Evolutionary conservation across 2,888 invertebrate genomes (phyloP), one percentile per base, ranked within the genome.

Genomic region (Ommatoiulus sabulosus): DNA sequence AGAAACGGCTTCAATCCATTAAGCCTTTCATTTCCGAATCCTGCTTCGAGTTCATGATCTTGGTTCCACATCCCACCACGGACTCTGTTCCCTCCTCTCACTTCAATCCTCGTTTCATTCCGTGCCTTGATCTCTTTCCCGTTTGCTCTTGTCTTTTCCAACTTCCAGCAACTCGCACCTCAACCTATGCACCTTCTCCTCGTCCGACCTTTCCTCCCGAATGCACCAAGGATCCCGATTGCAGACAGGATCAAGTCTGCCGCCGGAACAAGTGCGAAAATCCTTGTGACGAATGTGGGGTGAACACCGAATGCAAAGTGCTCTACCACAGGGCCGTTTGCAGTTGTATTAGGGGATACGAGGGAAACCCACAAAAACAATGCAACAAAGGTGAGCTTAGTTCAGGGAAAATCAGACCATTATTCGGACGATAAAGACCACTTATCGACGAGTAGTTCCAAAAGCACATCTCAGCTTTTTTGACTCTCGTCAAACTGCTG

Each of bases 291-390:
- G 94, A 95, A 88, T 97, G 97, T 92, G 97, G 97, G 86, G 94
- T 95, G 87, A 97, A 97, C 92, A 96, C 97, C 35, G 94, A 95
- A 88, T 97, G 97, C 91, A 94, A 95, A 91, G 97, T 97, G 4
- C 94, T 95, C 89, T 96, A 96, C 90, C 97, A 97, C 92, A 94
- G 96, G 84, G 95, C 96, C 84, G 94, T 97, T 4, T 98, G 98
- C 92, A 94, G 96, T 89, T 98, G 98, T 92, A 97, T 97, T 0
- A 96, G 96, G 91, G 97, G 97, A 20, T 96, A 94, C 91, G 96
- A 96, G 90, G 90, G 90, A 72, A 86, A 90, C 85, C 90, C 90
- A 10, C 72, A 86, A 86, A 86, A 86, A 5, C 87, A 88, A 24
- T 90, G 90, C 86, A 57, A 44, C 35, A 89, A 90, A 52, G 89